phyloP scores from a whole-genome alignment of 2,113 vertebrate species.

The Sula dactylatra region DNA sequence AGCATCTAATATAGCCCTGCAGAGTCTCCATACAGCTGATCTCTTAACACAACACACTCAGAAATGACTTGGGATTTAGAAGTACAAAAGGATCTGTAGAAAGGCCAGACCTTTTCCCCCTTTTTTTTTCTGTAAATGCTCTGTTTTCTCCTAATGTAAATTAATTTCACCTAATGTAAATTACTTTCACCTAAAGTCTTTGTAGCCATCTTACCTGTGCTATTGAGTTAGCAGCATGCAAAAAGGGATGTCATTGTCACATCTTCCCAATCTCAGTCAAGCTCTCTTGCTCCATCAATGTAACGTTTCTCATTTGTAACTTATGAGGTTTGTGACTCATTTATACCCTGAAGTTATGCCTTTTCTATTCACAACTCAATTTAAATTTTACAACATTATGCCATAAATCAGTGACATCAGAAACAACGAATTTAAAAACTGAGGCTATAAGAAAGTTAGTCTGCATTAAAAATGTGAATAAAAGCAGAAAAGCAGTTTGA shows the following conservation, averaged over 20 bases:
- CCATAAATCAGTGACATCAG: not conserved
- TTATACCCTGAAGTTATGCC: not conserved
- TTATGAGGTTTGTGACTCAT: not conserved
- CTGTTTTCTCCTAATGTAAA: not conserved
- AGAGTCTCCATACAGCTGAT: not conserved
- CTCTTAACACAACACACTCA: not conserved
- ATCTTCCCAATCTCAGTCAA: not conserved
- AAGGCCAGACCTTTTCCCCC: not conserved
- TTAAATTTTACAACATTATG: not conserved
- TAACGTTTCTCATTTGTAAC: not conserved
- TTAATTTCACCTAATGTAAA: not conserved
- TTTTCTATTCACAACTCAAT: not conserved
- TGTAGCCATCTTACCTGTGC: not conserved
- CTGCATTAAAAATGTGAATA: not conserved
- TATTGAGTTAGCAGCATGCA: not conserved
- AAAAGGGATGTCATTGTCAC: not conserved
- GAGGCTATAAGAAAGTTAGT: not conserved
- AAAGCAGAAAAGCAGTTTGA: not conserved
- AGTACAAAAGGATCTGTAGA: not conserved
- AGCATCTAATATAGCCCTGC: not conserved
- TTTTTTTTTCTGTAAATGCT: not conserved
- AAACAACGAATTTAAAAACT: not conserved
- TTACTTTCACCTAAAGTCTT: not conserved
- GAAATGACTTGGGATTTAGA: not conserved
- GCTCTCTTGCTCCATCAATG: not conserved